These are phyloP conservation scores for Centroberyx gerrardi DNA, from an alignment of 2,797 vertebrate genomes.

Conservation along the genomic window DNA sequence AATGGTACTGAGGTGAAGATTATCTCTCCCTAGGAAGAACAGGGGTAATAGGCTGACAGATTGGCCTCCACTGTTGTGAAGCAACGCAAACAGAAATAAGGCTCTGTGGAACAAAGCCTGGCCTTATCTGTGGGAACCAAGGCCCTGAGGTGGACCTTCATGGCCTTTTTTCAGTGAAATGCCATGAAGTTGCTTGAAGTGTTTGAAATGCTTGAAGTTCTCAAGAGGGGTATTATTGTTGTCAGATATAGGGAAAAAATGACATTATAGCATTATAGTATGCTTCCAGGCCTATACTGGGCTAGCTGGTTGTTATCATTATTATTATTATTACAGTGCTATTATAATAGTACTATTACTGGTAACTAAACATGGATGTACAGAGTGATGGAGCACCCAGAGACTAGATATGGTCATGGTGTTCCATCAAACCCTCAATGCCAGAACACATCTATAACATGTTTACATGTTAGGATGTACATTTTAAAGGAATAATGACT, in stretches of 20 bases:
- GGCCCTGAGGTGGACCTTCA: not conserved
- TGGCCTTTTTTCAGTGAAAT: not conserved
- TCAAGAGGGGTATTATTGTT: too few relatives aligned
- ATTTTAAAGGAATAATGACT: slow-evolving; percentile 38
- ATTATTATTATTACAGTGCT: not conserved
- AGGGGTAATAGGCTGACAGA: not conserved
- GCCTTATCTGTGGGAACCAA: not conserved
- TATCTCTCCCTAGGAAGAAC: not conserved
- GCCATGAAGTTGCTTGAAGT: too few relatives aligned
- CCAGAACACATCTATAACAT: slow-evolving; percentile 18
- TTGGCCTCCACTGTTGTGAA: not conserved
- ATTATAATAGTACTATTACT: not conserved
- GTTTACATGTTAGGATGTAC: slow-evolving; percentile 24
- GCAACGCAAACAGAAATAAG: not conserved
- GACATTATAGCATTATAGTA: not conserved
- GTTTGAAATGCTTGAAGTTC: too few relatives aligned
- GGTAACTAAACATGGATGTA: not conserved
- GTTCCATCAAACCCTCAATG: slow-evolving; percentile 10
- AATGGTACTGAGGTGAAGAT: too few relatives aligned
- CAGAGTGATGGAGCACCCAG: not conserved
- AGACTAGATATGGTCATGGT: not conserved
- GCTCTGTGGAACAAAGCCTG: not conserved
- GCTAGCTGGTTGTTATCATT: not conserved
- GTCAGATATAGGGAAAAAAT: not conserved
- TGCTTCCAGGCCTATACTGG: not conserved